These are phyloP conservation scores for Teleiodes luculella DNA, from an alignment of 2,888 invertebrate genomes.

Conservation along the genomic window DNA sequence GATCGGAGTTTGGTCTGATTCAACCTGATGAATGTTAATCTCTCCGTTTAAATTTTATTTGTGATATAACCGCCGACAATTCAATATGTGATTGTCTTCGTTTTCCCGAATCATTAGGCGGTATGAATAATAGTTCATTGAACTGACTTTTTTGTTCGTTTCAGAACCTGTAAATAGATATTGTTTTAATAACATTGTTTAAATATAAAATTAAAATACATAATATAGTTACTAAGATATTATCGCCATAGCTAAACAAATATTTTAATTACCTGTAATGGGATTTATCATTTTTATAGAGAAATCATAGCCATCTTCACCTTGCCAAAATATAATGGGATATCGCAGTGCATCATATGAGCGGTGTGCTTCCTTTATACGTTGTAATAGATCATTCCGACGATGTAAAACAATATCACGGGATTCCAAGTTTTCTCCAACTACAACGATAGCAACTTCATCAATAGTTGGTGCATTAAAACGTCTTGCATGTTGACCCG, in stretches of 20 bases:
- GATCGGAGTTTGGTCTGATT: conserved; percentile 18
- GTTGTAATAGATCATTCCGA: conserved; percentile 31
- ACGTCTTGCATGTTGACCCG: conserved; percentile 28
- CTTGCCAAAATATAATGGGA: conserved; percentile 31
- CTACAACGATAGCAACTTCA: conserved; percentile 19
- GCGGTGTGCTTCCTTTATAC: conserved; percentile 35
- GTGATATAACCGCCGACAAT: conserved; percentile 16
- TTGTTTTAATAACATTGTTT: too few relatives aligned
- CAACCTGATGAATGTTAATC: conserved; percentile 16
- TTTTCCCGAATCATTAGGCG: conserved; percentile 20
- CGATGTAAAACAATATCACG: conserved; percentile 33
- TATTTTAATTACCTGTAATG: conserved; percentile 21
- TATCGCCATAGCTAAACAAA: neutral
- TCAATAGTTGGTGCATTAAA: conserved; percentile 23
- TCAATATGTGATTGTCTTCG: conserved; percentile 19
- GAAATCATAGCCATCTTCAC: conserved; percentile 29
- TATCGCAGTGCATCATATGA: conserved; percentile 43
- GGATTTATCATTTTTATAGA: conserved; percentile 26
- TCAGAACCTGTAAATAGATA: conserved; percentile 19
- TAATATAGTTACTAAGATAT: conserved; percentile 4
- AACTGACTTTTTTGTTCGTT: conserved; percentile 22
- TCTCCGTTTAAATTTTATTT: conserved; percentile 22
- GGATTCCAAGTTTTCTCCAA: conserved; percentile 5
- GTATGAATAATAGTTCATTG: conserved; percentile 26
- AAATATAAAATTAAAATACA: conserved; percentile 14